Conservation (phyloP, 2,888 invertebrate genomes). For the Selenia dentaria region DNA sequence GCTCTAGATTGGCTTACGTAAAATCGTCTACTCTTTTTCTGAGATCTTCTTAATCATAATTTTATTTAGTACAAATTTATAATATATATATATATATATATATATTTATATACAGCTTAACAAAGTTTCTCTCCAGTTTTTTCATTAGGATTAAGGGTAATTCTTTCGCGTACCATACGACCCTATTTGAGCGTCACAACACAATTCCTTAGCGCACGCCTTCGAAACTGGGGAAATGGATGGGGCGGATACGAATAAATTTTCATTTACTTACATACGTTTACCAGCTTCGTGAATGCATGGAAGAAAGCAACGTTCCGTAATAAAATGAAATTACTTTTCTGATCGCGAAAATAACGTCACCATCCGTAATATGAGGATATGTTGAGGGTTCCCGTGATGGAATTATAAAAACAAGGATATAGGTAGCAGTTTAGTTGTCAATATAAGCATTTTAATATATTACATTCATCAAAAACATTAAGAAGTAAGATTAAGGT, state of each 20-base stretch:
- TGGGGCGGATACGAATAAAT: slow-evolving; percentile 53
- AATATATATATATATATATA: no score
- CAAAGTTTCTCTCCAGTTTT: slow-evolving; percentile 3
- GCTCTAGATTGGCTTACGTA: background rate
- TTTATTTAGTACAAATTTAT: background rate
- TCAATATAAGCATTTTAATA: no score
- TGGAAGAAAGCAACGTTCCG: slow-evolving; percentile 45
- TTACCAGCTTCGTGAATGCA: slow-evolving; percentile 35
- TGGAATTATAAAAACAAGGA: slow-evolving; percentile 6
- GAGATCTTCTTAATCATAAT: background rate
- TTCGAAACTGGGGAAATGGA: slow-evolving; percentile 29
- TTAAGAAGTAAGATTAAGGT: no score
- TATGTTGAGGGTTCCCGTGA: slow-evolving; percentile 13
- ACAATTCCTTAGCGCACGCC: slow-evolving; percentile 27
- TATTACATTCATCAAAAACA: no score
- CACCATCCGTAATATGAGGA: slow-evolving; percentile 19
- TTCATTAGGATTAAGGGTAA: slow-evolving; percentile 6
- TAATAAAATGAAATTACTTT: slow-evolving; percentile 43
- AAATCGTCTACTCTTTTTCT: background rate
- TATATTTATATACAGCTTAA: no score
- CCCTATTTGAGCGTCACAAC: slow-evolving; percentile 20
- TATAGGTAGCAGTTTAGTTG: no score
- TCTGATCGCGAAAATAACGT: slow-evolving; percentile 29
- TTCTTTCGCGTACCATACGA: slow-evolving; percentile 14
- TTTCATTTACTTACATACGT: slow-evolving; percentile 61